Base-by-base conservation (phyloP, 1,140 invertebrate species). In the Pseudomyrmex flavicornis region DNA sequence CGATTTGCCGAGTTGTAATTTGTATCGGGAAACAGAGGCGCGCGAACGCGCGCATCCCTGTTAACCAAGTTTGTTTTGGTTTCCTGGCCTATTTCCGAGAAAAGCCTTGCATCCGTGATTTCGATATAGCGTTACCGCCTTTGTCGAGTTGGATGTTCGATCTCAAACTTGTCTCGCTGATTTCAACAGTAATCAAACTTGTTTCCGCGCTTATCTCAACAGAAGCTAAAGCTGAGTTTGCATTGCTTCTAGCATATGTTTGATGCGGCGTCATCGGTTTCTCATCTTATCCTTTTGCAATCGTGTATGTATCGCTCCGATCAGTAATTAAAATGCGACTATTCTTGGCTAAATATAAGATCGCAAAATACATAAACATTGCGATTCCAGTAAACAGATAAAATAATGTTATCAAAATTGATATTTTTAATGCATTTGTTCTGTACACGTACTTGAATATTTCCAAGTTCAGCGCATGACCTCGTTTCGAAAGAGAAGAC, bases 131-230 rank as follows among this genome's bases (percentile, higher is more conserved):
- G 17, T 76, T 76, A 65, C 35, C 61, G 5, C 65, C 44, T 79
- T 82, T 75, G 79, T 62, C 35, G n/a, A 74, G n/a, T 35, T n/a
- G n/a, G 44, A 48, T 75, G 48, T 75, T 75, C 70, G 70, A 63
- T 75, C 12, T 62, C 13, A 52, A 35, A 35, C 58, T 62, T 73
- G 17, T 12, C 46, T 52, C 46, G 58, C 48, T 73, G 26, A 62
- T 82, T 73, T 82, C 26, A 17, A 52, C 44, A 22, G 8, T 56
- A 70, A 80, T 72, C 35, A 54, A 69, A 84, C 50, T 84, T 79
- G 26, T 46, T 84, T 80, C 75, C 44, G 26, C 22, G 56, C n/a
- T 63, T 17, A 54, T 69, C 44, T 26, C 7, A 26, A 15, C 8
- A 7, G 8, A 59, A 63, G 8, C 50, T 26, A 22, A 2, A 46